These are phyloP conservation scores for Calameuta filiformis DNA, from an alignment of 2,888 invertebrate genomes.

Conservation along the genomic window DNA sequence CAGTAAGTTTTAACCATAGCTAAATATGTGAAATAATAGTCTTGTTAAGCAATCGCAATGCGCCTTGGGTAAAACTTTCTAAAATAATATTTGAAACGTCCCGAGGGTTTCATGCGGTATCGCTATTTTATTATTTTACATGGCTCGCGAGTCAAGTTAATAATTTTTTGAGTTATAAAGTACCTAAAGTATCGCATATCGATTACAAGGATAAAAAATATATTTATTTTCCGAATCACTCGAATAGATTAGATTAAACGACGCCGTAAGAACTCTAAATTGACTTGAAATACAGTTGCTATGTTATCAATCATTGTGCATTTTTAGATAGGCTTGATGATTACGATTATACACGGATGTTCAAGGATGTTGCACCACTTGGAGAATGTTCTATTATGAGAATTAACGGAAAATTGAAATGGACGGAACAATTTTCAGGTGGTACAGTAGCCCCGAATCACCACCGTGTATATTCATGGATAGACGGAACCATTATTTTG, in stretches of 20 bases:
- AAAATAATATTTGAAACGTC: not conserved
- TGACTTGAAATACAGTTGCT: no score
- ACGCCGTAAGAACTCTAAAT: not conserved
- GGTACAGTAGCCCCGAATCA: no score
- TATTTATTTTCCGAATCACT: not conserved
- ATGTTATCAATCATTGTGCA: no score
- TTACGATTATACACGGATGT: no score
- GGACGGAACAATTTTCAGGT: no score
- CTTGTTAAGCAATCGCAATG: not conserved
- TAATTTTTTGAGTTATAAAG: not conserved
- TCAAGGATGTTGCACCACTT: no score
- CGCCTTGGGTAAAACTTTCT: not conserved
- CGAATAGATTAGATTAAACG: not conserved
- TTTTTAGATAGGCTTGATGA: no score
- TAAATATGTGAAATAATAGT: not conserved
- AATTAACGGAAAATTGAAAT: no score
- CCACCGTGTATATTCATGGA: not conserved
- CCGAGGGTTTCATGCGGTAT: not conserved
- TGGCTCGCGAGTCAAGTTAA: not conserved
- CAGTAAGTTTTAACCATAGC: not conserved
- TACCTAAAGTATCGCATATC: not conserved
- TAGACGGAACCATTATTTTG: not conserved
- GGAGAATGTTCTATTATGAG: no score
- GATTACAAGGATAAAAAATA: not conserved
- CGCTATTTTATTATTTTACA: not conserved